Evolutionary conservation across 1,140 invertebrate genomes (phyloP).

Genomic region (Cyphomyrmex costatus): DNA sequence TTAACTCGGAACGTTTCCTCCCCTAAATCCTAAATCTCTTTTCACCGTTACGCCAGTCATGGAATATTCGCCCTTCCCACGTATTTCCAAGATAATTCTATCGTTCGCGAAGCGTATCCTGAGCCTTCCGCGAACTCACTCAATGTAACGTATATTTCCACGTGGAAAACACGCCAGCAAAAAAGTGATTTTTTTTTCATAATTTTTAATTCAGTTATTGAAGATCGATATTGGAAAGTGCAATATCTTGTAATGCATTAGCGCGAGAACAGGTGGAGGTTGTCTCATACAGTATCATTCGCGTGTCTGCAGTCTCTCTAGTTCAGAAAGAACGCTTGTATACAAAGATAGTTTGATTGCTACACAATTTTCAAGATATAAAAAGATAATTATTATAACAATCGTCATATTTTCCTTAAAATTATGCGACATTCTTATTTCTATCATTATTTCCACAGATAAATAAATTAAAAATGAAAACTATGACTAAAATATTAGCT

Average conservation of each 20-base stretch:
- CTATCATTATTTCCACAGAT: background rate
- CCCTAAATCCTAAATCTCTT: slow-evolving; percentile 24
- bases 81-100: slow-evolving; percentile 69
- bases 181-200: slow-evolving; percentile 47
- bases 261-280: slow-evolving; percentile 26
- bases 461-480: background rate
- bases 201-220: slow-evolving; percentile 49
- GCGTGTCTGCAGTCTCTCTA: slow-evolving; percentile 20
- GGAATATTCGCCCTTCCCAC: slow-evolving; percentile 69
- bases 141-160: slow-evolving; percentile 42
- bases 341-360: background rate
- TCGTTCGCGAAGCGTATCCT: slow-evolving; percentile 70
- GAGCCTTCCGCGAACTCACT: slow-evolving; percentile 69
- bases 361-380: background rate
- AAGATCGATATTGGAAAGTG: slow-evolving; percentile 25
- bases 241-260: slow-evolving; percentile 39
- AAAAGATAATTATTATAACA: slow-evolving; percentile 4
- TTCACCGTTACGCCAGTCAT: slow-evolving; percentile 67
- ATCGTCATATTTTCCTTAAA: background rate
- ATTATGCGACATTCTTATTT: background rate
- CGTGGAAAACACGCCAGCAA: slow-evolving; percentile 41
- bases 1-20: slow-evolving; percentile 23
- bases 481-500: background rate
- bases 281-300: slow-evolving; percentile 36
- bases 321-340: background rate